Percentiles rank a stretch among this genome's conserved stretches.
phyloP scores from a whole-genome alignment of 2,888 invertebrate genomes.

The Xanthostigma xanthostigma region DNA sequence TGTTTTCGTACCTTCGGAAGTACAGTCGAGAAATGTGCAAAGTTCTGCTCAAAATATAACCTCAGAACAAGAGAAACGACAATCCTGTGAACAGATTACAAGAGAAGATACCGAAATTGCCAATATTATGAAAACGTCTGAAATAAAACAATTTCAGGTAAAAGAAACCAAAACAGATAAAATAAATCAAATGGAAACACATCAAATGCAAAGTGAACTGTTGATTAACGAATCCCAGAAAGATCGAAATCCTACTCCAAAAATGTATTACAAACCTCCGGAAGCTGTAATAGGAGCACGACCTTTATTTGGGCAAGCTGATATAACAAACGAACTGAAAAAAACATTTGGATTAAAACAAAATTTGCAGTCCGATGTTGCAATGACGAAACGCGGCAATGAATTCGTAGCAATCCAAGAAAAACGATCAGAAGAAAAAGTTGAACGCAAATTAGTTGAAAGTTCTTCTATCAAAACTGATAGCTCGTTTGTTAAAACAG shows the following conservation, averaged over 20 bases:
- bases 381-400: no score
- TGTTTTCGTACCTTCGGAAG: no score
- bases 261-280: slow-evolving; percentile 24
- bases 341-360: slow-evolving; percentile 24
- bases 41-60: no score
- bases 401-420: no score
- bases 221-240: no score
- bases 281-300: slow-evolving; percentile 27
- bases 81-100: not conserved
- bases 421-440: no score
- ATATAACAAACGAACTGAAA: slow-evolving; percentile 27
- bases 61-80: no score
- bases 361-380: slow-evolving; percentile 7
- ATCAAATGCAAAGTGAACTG: no score
- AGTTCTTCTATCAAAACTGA: no score
- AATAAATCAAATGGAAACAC: not conserved
- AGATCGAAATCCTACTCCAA: not conserved
- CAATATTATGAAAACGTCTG: slow-evolving; percentile 3
- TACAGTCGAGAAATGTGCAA: no score
- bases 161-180: not conserved
- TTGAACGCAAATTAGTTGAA: no score
- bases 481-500: no score
- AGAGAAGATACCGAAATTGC: slow-evolving; percentile 5
- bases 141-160: not conserved
- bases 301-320: slow-evolving; percentile 26